These are phyloP conservation scores for Macrotus californicus DNA, from an alignment of 2,113 vertebrate genomes.

Conservation along the genomic window DNA sequence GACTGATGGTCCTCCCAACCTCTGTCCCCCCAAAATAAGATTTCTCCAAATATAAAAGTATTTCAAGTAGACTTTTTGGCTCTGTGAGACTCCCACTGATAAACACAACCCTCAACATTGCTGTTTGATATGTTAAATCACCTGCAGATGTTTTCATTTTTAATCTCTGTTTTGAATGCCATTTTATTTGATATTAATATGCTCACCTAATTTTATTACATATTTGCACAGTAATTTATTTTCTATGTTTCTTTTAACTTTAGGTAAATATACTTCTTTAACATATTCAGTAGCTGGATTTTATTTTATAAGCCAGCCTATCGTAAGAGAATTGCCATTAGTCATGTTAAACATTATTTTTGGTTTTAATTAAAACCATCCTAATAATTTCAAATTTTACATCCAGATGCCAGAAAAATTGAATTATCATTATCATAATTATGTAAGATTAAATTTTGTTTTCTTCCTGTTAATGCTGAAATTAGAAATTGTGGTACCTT, in stretches of 20 bases:
- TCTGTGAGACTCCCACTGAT: conserved; percentile 26
- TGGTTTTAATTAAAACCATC: conserved; percentile 26
- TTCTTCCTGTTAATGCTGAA: conserved; percentile 28
- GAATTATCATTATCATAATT: conserved; percentile 32
- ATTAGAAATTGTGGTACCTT: background rate
- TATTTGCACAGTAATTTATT: background rate
- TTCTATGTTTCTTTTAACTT: background rate
- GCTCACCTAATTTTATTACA: background rate
- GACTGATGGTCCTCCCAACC: conserved; percentile 32
- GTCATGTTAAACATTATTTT: background rate
- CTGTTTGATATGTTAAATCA: conserved; percentile 33
- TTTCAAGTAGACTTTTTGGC: conserved; percentile 53
- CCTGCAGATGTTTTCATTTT: background rate
- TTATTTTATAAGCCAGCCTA: background rate
- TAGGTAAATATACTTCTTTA: background rate
- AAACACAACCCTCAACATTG: conserved; percentile 1
- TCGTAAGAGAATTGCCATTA: background rate
- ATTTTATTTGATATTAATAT: conserved; percentile 10
- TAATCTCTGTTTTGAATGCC: background rate
- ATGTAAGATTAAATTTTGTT: background rate
- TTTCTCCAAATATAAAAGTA: conserved; percentile 50
- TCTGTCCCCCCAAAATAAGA: conserved; percentile 40
- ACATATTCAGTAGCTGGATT: background rate
- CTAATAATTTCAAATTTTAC: background rate
- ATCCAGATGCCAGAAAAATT: conserved; percentile 24